A percentile compares a stretch with the other conserved stretches of the same genome.
These are phyloP conservation scores for Dicerorhinus sumatrensis DNA, from an alignment of 2,113 vertebrate species.

Conservation along the genomic window DNA sequence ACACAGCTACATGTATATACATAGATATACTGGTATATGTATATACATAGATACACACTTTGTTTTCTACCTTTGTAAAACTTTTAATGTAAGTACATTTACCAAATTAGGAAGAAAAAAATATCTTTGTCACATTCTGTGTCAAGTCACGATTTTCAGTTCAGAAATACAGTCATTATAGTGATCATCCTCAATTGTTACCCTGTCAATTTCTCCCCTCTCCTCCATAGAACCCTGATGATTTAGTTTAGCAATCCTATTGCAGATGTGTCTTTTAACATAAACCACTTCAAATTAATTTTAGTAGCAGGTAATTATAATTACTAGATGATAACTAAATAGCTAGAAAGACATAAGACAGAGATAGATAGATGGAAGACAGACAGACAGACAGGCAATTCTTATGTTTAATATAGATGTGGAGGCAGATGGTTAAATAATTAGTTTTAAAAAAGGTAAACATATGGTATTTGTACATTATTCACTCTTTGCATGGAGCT, in stretches of 20 bases:
- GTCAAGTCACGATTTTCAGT: background rate
- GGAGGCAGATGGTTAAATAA: background rate
- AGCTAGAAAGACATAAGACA: background rate
- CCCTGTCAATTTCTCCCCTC: background rate
- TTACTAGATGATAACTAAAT: background rate
- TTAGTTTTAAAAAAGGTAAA: background rate
- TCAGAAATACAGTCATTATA: background rate
- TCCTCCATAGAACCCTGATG: background rate
- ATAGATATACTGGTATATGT: background rate
- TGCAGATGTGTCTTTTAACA: conserved; percentile 17
- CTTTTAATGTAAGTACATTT: conserved; percentile 15
- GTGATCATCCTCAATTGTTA: background rate
- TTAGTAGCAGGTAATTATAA: background rate
- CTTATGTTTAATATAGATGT: background rate
- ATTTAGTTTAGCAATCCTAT: background rate
- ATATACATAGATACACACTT: background rate
- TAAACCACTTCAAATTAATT: background rate
- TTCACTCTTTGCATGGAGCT: background rate
- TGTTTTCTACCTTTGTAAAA: background rate
- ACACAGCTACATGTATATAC: background rate
- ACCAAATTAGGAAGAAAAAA: conserved; percentile 6
- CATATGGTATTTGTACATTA: background rate
- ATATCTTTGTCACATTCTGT: background rate
- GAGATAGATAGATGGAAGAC: background rate
- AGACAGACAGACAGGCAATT: background rate